Evolutionary conservation across 2,888 invertebrate genomes (phyloP).

Genomic region (Alitta virens): DNA sequence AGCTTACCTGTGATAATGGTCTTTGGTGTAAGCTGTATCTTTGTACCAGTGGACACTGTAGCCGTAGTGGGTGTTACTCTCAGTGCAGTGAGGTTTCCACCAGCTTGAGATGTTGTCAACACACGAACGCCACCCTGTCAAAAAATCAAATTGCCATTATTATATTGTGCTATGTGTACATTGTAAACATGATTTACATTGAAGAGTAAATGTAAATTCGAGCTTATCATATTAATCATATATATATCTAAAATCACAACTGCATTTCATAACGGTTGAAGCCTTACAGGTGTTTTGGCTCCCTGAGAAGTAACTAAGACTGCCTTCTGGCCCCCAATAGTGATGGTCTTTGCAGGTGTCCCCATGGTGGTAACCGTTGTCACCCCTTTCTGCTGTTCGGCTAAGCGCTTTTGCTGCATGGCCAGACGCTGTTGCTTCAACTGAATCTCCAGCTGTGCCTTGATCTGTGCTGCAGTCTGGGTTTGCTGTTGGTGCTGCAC

Average conservation of each 20-base stretch:
- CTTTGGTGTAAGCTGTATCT: conserved; percentile 43
- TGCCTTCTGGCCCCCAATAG: conserved; percentile 7
- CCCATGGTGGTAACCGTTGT: conserved; percentile 27
- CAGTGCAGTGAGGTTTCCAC: neutral
- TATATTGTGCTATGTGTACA: no score
- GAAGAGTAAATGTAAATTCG: no score
- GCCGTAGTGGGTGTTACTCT: conserved; percentile 17
- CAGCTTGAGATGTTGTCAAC: neutral
- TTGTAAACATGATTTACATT: no score
- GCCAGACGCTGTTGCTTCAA: conserved; percentile 82
- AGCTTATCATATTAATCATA: no score
- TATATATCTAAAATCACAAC: no score
- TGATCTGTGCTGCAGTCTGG: conserved; percentile 54
- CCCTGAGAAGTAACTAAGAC: neutral
- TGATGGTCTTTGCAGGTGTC: neutral
- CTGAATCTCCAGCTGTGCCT: conserved; percentile 87
- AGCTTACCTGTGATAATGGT: conserved; percentile 33
- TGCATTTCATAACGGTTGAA: no score
- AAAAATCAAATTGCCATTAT: no score
- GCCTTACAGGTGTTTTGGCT: conserved; percentile 11
- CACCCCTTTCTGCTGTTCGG: conserved; percentile 36
- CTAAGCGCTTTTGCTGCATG: conserved; percentile 77
- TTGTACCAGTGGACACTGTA: conserved; percentile 33
- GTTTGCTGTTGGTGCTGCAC: conserved; percentile 31
- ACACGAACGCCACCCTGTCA: neutral